Base-by-base conservation (phyloP, 2,113 vertebrate genomes). In the Eolophus roseicapilla region DNA sequence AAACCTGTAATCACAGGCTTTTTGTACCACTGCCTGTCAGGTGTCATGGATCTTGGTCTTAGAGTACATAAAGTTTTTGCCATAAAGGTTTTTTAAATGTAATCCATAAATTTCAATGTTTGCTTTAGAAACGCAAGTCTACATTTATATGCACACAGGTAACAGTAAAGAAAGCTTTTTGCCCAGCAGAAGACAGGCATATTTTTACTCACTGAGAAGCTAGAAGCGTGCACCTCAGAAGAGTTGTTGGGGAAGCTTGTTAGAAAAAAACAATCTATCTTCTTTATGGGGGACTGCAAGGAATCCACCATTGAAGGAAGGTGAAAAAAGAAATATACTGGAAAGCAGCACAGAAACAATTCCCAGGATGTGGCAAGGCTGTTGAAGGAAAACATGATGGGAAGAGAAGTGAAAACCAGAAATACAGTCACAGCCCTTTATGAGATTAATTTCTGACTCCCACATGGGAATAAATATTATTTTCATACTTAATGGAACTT, bases 401-500 rank as follows among this genome's bases (percentile, higher is more conserved):
- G 10, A 82, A 65, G 37, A 92, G 63, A 85, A 68, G 23, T 52
- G 17, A 70, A 80, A 90, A 92, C 2, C 33, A 69, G 44, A 70
- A 82, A 71, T 64, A 37, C 5, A 60, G 27, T 53, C 44, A 46
- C 70, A 73, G 27, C 3, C 71, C 13, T 84, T 84, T 91, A 78
- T 55, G 55, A 80, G 70, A 88, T 83, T 71, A 91, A 84, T 86
- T 94, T 92, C 50, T 88, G 46, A 25, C 14, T 88, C 59, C 24
- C 59, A 47, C 59, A 10, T 73, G 74, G 63, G 78, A 95, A 82
- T 65, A 95, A 94, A 94, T 91, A 92, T 57, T 89, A 92, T 73
- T 92, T 94, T 70, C 82, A 77, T 77, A 91, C 43, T 80, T 92
- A 96, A 88, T 83, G 44, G 91, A 90, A 81, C 39, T 88, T 81